phyloP scores from a whole-genome alignment of 2,888 invertebrate species.

The Thecocarcelia acutangulata region DNA sequence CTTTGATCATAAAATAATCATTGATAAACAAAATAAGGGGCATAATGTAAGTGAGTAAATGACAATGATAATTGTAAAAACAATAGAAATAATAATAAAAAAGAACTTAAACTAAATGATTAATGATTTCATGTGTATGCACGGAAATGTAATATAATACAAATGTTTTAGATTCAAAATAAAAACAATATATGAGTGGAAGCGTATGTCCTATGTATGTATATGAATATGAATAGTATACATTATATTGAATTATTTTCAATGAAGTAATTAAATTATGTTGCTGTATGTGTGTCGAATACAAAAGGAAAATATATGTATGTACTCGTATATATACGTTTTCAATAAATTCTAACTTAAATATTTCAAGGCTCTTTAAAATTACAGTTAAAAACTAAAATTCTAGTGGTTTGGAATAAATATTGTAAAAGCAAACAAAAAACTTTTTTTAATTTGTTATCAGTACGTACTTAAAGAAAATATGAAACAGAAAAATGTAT shows the following conservation, averaged over 20 bases:
- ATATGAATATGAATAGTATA: slow-evolving; percentile 44
- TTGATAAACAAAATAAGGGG: slow-evolving; percentile 39
- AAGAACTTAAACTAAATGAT: slow-evolving; percentile 41
- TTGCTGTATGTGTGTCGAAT: slow-evolving; percentile 12
- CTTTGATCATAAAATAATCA: slow-evolving; percentile 63
- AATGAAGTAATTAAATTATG: slow-evolving; percentile 6
- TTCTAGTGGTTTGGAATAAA: slow-evolving; percentile 49
- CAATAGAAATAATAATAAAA: slow-evolving; percentile 51
- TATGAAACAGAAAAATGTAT: background rate
- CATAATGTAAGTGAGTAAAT: slow-evolving; percentile 23
- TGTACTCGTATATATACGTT: background rate
- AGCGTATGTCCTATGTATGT: no score
- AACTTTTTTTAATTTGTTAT: background rate
- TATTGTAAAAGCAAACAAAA: slow-evolving; percentile 30
- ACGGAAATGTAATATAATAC: slow-evolving; percentile 62
- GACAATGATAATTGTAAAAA: slow-evolving; percentile 41
- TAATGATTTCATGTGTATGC: slow-evolving; percentile 31
- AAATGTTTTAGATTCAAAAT: slow-evolving; percentile 55
- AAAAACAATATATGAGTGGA: slow-evolving; percentile 27
- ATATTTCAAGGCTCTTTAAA: slow-evolving; percentile 24
- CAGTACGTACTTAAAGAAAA: background rate
- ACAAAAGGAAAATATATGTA: background rate
- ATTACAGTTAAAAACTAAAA: slow-evolving; percentile 52
- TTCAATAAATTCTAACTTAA: slow-evolving; percentile 54
- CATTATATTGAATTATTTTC: slow-evolving; percentile 30